phyloP scores from a whole-genome alignment of 2,797 vertebrate genomes.

The Xiphophorus birchmanni region DNA sequence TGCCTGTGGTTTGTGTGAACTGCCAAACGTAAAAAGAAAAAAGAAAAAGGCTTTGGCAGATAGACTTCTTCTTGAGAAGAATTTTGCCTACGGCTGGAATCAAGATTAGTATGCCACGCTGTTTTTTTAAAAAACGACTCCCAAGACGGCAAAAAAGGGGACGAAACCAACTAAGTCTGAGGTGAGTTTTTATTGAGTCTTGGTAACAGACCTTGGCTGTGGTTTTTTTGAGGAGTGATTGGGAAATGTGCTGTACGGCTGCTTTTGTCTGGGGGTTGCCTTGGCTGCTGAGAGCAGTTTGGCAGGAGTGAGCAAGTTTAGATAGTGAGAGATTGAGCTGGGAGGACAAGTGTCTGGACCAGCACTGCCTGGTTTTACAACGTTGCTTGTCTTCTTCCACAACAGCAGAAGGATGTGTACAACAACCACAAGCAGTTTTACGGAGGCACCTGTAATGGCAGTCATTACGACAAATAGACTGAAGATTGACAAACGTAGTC shows the following conservation, averaged over 20 bases:
- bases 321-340: slow-evolving; percentile 50
- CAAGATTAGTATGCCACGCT: slow-evolving; percentile 46
- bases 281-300: slow-evolving; percentile 43
- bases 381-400: slow-evolving; percentile 44
- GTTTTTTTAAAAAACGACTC: slow-evolving; percentile 19
- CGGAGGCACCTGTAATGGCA: slow-evolving; percentile 30
- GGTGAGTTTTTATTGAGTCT: slow-evolving; percentile 39
- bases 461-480: slow-evolving; percentile 24
- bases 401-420: slow-evolving; percentile 46
- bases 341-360: slow-evolving; percentile 73
- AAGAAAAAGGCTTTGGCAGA: slow-evolving; percentile 70
- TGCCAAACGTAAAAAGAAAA: slow-evolving; percentile 62
- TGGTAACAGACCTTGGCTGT: slow-evolving; percentile 45
- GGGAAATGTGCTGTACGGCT: slow-evolving; percentile 56
- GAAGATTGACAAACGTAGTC: slow-evolving; percentile 21
- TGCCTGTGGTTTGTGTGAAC: slow-evolving; percentile 64
- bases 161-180: slow-evolving; percentile 48
- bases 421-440: slow-evolving; percentile 26
- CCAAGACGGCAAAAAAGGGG: slow-evolving; percentile 14
- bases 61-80: slow-evolving; percentile 15
- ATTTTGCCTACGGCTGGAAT: slow-evolving; percentile 41
- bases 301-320: slow-evolving; percentile 39
- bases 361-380: slow-evolving; percentile 35
- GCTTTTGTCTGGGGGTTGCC: slow-evolving; percentile 40
- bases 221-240: slow-evolving; percentile 47